These are phyloP conservation scores for Gortyna flavago DNA, from an alignment of 2,888 invertebrate genomes.

Conservation along the genomic window DNA sequence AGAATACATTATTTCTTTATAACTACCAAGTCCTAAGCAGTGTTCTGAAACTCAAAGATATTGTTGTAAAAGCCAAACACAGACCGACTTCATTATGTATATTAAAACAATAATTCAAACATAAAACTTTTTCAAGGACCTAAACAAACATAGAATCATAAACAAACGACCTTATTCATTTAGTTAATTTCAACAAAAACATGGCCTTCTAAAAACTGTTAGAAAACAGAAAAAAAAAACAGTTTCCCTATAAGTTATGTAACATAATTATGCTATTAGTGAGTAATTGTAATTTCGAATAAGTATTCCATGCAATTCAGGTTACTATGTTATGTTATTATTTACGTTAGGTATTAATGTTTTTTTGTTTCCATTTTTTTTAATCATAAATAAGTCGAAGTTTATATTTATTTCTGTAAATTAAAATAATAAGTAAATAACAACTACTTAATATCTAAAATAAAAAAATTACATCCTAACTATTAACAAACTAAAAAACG, in stretches of 20 bases:
- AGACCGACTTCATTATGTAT: constrained; percentile 3
- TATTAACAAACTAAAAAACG: too few relatives aligned
- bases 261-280: not conserved
- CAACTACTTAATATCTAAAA: too few relatives aligned
- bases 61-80: not conserved
- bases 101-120: constrained; percentile 16
- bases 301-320: not conserved
- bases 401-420: too few relatives aligned
- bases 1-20: constrained; percentile 18
- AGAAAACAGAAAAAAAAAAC: not conserved
- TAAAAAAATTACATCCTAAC: too few relatives aligned
- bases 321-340: not conserved
- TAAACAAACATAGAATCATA: constrained; percentile 2
- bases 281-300: constrained; percentile 1
- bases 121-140: constrained; percentile 3
- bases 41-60: constrained; percentile 24
- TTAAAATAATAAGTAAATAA: too few relatives aligned
- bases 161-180: not conserved
- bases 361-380: too few relatives aligned
- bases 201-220: not conserved
- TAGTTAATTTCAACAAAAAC: not conserved
- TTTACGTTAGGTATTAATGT: not conserved
- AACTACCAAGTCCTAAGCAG: not conserved
- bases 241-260: constrained; percentile 6
- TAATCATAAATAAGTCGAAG: too few relatives aligned